Evolutionary conservation across 2,888 invertebrate genomes (phyloP), one percentile per base, ranked within the genome.

Genomic region (Leucoma salicis): DNA sequence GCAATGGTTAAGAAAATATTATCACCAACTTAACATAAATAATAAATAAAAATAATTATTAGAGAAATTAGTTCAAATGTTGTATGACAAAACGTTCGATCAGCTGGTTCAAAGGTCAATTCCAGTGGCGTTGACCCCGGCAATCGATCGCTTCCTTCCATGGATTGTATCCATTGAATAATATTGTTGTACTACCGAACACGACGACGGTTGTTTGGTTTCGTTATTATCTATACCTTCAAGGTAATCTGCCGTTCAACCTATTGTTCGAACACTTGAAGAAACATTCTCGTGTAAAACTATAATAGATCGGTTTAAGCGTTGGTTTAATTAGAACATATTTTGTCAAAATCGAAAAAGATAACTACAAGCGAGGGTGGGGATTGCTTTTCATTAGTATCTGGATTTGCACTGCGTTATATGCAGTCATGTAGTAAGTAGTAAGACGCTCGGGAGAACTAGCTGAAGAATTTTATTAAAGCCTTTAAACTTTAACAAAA

Each of bases 21-120:
- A n/a, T n/a, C n/a, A n/a, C n/a, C n/a, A n/a, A n/a, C n/a, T 4
- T 5, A 21, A 21, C 8, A 5, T 21, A 8, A 8, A 21, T 21
- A 21, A 21, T 8, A 21, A 21, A 21, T 25, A 5, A 7, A 25
- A 25, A 5, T 10, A 27, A 2, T 12, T 25, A 46, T 35, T 33
- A 32, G 35, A 47, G 5, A 42, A 39, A 49, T 29, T 37, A 35
- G 28, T 43, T 21, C 35, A 50, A 53, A 61, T 62, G 58, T 57
- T 43, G 55, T 61, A 61, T 53, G 60, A 62, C 57, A 63, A 46
- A 46, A 42, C 45, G 41, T 69, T 74, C 72, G 85, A 89, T 86
- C 86, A 87, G 87, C 86, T 86, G 83, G 77, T 75, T 74, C 80
- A 86, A 86, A 87, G 88, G 87, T 89, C 84, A 87, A 81, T 83